These are phyloP conservation scores for Itoplectis maculator DNA, from an alignment of 2,888 invertebrate species.

Conservation along the genomic window DNA sequence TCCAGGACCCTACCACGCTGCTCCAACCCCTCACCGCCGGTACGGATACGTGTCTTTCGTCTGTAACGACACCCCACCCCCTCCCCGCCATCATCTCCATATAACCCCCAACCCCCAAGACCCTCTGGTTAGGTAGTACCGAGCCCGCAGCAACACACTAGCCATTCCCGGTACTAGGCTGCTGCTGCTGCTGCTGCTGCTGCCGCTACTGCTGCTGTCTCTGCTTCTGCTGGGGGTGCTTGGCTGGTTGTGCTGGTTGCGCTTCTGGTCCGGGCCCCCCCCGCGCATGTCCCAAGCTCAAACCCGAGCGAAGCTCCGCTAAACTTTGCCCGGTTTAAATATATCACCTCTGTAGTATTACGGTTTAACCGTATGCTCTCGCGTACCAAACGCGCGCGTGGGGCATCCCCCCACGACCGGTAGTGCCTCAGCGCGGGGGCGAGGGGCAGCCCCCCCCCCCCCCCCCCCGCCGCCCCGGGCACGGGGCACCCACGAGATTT, in stretches of 20 bases:
- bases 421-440: slow-evolving; percentile 2
- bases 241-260: slow-evolving; percentile 35
- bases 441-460: neutral
- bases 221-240: slow-evolving; percentile 2
- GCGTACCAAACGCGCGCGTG: slow-evolving; percentile 57
- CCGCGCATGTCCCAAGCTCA: slow-evolving; percentile 34
- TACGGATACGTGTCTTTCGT: slow-evolving; percentile 61
- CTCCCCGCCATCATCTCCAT: slow-evolving; percentile 59
- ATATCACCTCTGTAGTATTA: slow-evolving; percentile 82
- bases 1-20: too few species aligned
- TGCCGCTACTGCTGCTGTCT: slow-evolving; percentile 26
- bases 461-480: neutral
- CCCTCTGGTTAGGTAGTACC: slow-evolving; percentile 5
- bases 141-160: slow-evolving; percentile 50
- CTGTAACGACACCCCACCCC: slow-evolving; percentile 52
- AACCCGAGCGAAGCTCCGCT: slow-evolving; percentile 71
- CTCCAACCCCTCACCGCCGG: slow-evolving; percentile 11
- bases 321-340: slow-evolving; percentile 83
- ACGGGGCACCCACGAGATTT: slow-evolving; percentile 58
- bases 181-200: slow-evolving; percentile 18
- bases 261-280: slow-evolving; percentile 30
- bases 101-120: slow-evolving; percentile 26
- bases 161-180: slow-evolving; percentile 21
- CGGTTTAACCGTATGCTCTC: slow-evolving; percentile 82
- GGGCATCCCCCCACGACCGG: slow-evolving; percentile 14